Percentiles rank a stretch among this genome's conserved stretches.
Conservation (phyloP, 2,888 invertebrate species). For the Gymnoscelis rufifasciata region DNA sequence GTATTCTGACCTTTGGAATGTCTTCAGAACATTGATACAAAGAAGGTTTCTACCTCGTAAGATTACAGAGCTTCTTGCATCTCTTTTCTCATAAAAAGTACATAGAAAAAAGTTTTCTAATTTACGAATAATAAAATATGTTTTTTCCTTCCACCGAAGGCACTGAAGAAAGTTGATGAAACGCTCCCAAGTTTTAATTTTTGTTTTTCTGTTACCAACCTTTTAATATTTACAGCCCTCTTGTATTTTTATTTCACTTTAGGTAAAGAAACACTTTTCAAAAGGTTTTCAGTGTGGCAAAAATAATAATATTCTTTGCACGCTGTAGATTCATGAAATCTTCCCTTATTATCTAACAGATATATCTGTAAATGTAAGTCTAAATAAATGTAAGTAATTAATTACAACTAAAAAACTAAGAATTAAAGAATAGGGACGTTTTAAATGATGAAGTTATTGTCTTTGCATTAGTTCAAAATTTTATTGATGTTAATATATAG, state of each 20-base stretch:
- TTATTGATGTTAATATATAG: too few species aligned
- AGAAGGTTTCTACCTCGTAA: not conserved
- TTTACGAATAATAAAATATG: slow-evolving; percentile 69
- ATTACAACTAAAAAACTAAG: too few species aligned
- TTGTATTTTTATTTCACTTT: slow-evolving; percentile 42
- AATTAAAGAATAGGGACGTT: too few species aligned
- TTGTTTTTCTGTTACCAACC: slow-evolving; percentile 61
- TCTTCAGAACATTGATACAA: slow-evolving; percentile 7
- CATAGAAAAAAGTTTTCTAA: slow-evolving; percentile 66
- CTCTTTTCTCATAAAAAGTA: slow-evolving; percentile 48
- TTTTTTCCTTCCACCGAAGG: slow-evolving; percentile 55
- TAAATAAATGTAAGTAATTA: too few species aligned
- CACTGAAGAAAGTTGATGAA: slow-evolving; percentile 61
- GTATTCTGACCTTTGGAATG: too few species aligned
- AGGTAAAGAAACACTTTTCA: slow-evolving; percentile 2
- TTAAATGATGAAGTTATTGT: too few species aligned
- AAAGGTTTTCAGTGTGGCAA: not conserved
- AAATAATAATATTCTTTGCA: too few species aligned
- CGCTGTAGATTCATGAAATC: too few species aligned
- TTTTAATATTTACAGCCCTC: slow-evolving; percentile 55
- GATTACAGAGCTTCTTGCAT: slow-evolving; percentile 18
- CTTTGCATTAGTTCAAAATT: too few species aligned
- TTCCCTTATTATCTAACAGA: too few species aligned
- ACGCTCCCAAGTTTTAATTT: slow-evolving; percentile 63
- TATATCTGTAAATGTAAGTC: too few species aligned